phyloP scores from a whole-genome alignment of 2,888 invertebrate species.

The Scelioninae gen. 2 region DNA sequence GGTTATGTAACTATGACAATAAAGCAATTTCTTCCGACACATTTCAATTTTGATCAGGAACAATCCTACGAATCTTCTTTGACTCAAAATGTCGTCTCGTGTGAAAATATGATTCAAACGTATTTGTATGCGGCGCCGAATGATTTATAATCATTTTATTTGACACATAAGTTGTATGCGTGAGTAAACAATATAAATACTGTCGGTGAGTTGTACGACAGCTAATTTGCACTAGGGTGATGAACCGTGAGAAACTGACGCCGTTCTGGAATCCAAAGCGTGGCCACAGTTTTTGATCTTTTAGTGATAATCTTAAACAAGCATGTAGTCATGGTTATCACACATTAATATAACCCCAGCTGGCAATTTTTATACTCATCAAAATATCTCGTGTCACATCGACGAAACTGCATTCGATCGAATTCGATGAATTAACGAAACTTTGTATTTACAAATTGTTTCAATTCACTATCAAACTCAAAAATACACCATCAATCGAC shows the following conservation, averaged over 20 bases:
- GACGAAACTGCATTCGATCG: too few species aligned
- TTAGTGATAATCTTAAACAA: slow-evolving; percentile 33
- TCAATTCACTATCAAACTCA: too few species aligned
- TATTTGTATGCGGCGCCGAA: not conserved
- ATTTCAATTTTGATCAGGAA: too few species aligned
- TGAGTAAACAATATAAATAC: slow-evolving; percentile 32
- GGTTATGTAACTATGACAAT: too few species aligned
- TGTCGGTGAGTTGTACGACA: slow-evolving; percentile 25
- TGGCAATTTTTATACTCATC: not conserved
- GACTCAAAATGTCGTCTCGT: too few species aligned
- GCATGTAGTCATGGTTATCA: slow-evolving; percentile 13
- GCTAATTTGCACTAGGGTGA: slow-evolving; percentile 63
- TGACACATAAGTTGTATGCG: slow-evolving; percentile 21
- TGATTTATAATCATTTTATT: slow-evolving; percentile 38
- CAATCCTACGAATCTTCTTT: too few species aligned
- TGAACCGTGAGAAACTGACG: slow-evolving; percentile 63
- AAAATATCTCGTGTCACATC: too few species aligned
- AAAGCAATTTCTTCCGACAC: too few species aligned
- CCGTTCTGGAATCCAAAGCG: slow-evolving; percentile 12
- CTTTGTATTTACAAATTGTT: too few species aligned
- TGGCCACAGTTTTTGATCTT: slow-evolving; percentile 26
- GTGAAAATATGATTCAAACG: too few species aligned
- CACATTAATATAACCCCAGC: not conserved
- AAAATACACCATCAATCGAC: too few species aligned
- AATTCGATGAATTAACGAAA: too few species aligned